Percentiles rank a stretch among this genome's conserved stretches.
phyloP scores from a whole-genome alignment of 2,797 vertebrate genomes.

The Muscicapa comitata region DNA sequence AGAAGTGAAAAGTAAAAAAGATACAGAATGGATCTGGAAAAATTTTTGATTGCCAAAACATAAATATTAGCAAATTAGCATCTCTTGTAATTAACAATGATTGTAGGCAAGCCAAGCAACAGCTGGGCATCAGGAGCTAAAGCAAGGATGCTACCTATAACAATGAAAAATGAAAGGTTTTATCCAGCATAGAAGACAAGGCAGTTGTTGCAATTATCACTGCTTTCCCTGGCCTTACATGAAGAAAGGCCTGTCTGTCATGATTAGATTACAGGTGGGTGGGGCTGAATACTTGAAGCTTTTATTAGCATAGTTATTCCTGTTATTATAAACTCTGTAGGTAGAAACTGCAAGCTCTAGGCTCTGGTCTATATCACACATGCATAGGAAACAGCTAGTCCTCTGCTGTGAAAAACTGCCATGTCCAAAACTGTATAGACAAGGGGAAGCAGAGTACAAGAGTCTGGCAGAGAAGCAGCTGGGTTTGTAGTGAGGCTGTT shows the following conservation, averaged over 20 bases:
- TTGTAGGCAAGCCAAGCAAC: background rate
- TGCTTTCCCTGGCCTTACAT: background rate
- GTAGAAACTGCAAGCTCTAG: background rate
- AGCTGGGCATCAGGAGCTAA: background rate
- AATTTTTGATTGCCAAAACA: background rate
- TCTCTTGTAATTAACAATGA: background rate
- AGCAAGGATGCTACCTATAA: background rate
- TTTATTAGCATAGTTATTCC: background rate
- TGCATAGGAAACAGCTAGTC: background rate
- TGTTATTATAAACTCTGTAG: background rate
- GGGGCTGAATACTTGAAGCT: background rate
- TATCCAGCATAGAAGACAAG: background rate
- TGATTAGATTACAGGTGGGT: background rate
- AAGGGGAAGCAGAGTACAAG: background rate
- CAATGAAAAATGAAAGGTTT: background rate
- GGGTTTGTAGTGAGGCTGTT: background rate
- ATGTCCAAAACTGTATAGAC: background rate
- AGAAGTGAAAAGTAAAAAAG: background rate
- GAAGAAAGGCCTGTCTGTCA: background rate
- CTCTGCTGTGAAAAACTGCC: background rate
- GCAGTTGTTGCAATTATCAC: background rate
- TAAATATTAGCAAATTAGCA: background rate
- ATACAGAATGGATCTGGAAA: background rate
- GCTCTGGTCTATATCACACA: rapidly evolving
- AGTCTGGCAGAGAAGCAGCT: background rate